Evolutionary conservation across 2,113 vertebrate species (phyloP), one percentile per base, ranked within the genome.

Genomic region (Alouatta palliata): DNA sequence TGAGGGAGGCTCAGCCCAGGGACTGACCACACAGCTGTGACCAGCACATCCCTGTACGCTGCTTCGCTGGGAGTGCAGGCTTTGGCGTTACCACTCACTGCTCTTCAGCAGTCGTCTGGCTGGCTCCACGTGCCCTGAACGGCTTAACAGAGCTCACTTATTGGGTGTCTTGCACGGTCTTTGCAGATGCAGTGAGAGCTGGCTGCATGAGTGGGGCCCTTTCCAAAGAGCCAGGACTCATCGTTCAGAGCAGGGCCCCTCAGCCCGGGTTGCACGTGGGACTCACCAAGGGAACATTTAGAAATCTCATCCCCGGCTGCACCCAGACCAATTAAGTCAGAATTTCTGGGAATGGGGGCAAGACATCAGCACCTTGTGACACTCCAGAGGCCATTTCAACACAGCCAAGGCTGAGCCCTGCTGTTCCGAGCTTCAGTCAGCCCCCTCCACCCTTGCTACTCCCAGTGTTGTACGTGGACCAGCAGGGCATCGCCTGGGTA

Each of bases 381-480:
- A 21, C 40, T 68, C 20, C 3, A 1, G 10, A 20, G 52, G 54
- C 14, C 6, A 30, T 32, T 90, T 56, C 70, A 90, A 52, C 19
- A 2, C 2, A 1, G 1, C 19, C 0, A 2, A 49, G 8, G 58
- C 7, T 3, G 40, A 94, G 40, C 11, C 20, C 7, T 0, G 2
- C 32, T 45, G 80, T 8, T 12, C 0, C 19, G 2, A 84, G 32
- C 54, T 61, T 4, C 21, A 7, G 70, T 54, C 10, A 49, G 10
- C 54, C 52, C 2, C 1, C 7, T 35, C 14, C 7, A 23, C 25
- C 3, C 37, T 76, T 2, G 4, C 43, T 77, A 32, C 17, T 45
- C 32, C 11, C 7, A 17, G 5, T 6, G 10, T 11, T 30, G 35
- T n/a, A 1, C 37, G 13, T n/a, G 54, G 47, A 14, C 21, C 37